phyloP scores from a whole-genome alignment of 2,113 vertebrate genomes.

The Sturnus vulgaris region DNA sequence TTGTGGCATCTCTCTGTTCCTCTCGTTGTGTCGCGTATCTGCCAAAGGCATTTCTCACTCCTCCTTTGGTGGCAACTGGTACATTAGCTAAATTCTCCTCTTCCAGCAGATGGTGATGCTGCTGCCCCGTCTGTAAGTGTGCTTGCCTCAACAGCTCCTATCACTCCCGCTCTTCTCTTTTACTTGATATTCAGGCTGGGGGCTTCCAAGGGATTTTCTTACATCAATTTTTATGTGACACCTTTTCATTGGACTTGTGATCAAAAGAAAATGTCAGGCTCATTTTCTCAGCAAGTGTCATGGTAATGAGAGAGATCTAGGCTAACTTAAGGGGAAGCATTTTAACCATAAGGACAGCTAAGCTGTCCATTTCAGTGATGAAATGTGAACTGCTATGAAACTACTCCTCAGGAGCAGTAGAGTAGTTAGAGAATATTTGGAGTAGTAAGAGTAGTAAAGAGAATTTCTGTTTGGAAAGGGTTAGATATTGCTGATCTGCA shows the following conservation, averaged over 20 bases:
- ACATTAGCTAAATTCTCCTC: not conserved
- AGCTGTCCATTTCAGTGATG: not conserved
- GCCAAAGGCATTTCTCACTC: conserved; percentile 49
- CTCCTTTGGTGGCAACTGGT: conserved; percentile 30
- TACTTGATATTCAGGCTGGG: conserved; percentile 9
- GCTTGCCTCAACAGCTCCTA: not conserved
- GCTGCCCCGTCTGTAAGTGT: not conserved
- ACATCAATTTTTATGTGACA: conserved; percentile 5
- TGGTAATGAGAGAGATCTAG: not conserved
- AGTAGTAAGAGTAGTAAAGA: not conserved
- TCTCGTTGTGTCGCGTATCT: not conserved
- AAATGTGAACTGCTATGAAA: not conserved
- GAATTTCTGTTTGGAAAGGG: not conserved
- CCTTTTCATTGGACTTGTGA: conserved; percentile 22
- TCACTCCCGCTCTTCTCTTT: not conserved
- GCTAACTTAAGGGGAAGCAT: not conserved
- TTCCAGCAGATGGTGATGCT: conserved; percentile 57
- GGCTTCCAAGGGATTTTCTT: conserved; percentile 59
- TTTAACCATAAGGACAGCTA: not conserved
- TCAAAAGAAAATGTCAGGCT: conserved; percentile 21
- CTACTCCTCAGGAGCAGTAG: not conserved
- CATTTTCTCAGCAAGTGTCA: conserved; percentile 19
- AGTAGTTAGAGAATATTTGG: not conserved
- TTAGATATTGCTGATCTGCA: not conserved
- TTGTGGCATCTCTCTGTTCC: not conserved